Base-by-base conservation (phyloP, 2,797 vertebrate species). In the Hypotaenidia philippensis region DNA sequence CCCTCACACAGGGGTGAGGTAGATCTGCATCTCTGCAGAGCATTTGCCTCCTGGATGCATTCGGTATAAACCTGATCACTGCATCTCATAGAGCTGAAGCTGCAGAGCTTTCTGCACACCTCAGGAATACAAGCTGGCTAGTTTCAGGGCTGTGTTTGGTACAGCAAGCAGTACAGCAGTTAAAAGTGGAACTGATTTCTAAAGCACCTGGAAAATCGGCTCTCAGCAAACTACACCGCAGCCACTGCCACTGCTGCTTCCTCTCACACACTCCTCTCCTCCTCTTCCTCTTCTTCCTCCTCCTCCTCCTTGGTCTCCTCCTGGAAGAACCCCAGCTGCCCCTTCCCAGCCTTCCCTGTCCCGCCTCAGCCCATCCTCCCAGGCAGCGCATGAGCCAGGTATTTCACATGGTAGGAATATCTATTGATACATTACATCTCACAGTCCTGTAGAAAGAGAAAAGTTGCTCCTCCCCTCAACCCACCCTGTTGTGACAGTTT, bases 261-360 rank as follows among this genome's bases (percentile, higher is more conserved):
- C 9, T 21, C 18, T 84, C 40, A 31, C 14, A 23, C 10, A 3
- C 14, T 72, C 45, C 68, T 20, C 26, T 52, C 25, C 22, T n/a
- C 19, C 31, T 83, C 22, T 11, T 32, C 53, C 18, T 55, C 25
- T 36, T 71, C 20, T 22, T 50, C 10, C 36, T 36, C 36, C 36
- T 36, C 31, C 53, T 55, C 19, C 17, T 80, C 55, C 70, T 66
- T 5, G 0, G 45, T 47, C 10, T 40, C 23, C 6, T 41, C 13
- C 71, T 1, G 0, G 23, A 29, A 75, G 45, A 44, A 27, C 8
- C 49, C 14, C 13, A 5, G 0, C 0, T 66, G 27, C 4, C 20
- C 23, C 50, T 31, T 23, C 40, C 10, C 34, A 55, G 1, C 16
- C 13, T 8, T 52, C 36, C 55, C 20, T 1, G 1, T 56, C 38